Percentiles rank a stretch among this genome's conserved stretches.
These are phyloP conservation scores for Myotis planiceps DNA, from an alignment of 2,797 vertebrate genomes.

Conservation along the genomic window DNA sequence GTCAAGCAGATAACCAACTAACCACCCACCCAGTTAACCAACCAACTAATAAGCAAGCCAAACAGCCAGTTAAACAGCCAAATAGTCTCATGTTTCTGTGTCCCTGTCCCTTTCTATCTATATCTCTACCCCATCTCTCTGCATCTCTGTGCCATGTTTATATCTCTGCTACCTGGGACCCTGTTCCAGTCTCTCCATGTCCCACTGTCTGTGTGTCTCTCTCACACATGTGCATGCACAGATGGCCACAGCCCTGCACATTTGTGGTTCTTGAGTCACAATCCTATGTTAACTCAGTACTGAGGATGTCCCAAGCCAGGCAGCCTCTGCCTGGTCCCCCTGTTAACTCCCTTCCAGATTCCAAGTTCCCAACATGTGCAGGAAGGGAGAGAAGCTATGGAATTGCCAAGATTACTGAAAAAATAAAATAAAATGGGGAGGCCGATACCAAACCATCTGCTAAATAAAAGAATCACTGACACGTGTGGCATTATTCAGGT, in stretches of 20 bases:
- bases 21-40: neutral
- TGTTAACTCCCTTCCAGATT: neutral
- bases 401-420: neutral
- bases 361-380: neutral
- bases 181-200: neutral
- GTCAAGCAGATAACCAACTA: neutral
- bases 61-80: neutral
- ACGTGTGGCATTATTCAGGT: neutral
- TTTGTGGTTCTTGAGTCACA: neutral
- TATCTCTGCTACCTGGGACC: neutral
- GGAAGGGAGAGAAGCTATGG: neutral
- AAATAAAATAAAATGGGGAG: neutral
- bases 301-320: neutral
- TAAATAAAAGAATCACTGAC: neutral
- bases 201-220: neutral
- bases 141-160: neutral
- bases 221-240: neutral
- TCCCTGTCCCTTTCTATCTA: neutral
- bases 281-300: neutral
- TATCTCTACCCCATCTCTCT: fast-evolving
- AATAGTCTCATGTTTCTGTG: neutral
- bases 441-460: neutral
- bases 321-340: neutral
- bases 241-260: neutral
- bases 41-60: neutral